Base-by-base conservation (phyloP, 1,140 invertebrate species). In the Kradibia gibbosae region DNA sequence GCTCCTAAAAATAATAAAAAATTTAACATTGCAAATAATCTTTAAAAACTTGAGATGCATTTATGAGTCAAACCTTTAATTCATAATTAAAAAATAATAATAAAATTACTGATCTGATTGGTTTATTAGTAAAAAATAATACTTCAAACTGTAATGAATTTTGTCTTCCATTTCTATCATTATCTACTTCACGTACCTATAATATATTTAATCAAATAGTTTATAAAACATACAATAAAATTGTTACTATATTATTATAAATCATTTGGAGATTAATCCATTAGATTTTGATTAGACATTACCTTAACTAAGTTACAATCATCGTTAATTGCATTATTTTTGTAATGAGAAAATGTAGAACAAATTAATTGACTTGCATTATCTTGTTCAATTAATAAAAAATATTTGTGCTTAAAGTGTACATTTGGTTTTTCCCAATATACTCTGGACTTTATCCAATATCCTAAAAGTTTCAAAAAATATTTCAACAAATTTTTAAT, bases 31-130 rank as follows among this genome's bases (percentile, higher is more conserved):
- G 50, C 25, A 28, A 60, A 70, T 53, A 77, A 67, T 74, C 74
- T 57, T 28, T 71, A 3, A 31, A 76, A 72, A 50, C 60, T 60
- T 25, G 28, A 78, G 48, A 60, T 55, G 39, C 36, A 36, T n/a
- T 74, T 78, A 39, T 70, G 57, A 71, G 42, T 85, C 89, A 89
- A 89, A 94, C 93, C 87, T 90, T 89, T 53, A 94, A 87, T 86
- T 90, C 88, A 75, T 92, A 94, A 84, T 93, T 90, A 87, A 94
- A 94, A 77, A 94, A 88, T 3, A 94, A 85, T n/a, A 93, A 84
- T n/a, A 94, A 85, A 78, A 90, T 91, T 0, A 93, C 81, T 55
- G 91, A 90, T 60, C 89, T 85, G 20, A 94, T 89, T 48, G 91
- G 85, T 80, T 91, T 88, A 36, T 89, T 70, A 72, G 84, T 86